A percentile compares a stretch with the other conserved stretches of the same genome.
These are phyloP conservation scores for Cephus nigrinus DNA, from an alignment of 2,888 invertebrate species.

Conservation along the genomic window DNA sequence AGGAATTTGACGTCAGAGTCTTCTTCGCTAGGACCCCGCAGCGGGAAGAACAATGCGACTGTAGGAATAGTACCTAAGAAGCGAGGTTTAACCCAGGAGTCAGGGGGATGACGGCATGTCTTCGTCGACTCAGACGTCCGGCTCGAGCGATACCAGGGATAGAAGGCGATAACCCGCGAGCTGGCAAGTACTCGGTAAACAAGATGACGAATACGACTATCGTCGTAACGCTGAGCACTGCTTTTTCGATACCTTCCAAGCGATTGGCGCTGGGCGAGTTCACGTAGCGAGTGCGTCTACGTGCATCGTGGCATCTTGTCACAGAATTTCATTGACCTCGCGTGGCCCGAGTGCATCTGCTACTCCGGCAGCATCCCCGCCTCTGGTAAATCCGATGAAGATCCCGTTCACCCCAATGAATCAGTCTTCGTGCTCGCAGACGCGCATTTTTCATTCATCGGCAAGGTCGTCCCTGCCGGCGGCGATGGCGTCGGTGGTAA, in stretches of 20 bases:
- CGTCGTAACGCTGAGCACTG: not conserved
- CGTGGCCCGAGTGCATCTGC: not conserved
- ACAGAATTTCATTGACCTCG: not conserved
- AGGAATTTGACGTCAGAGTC: not conserved
- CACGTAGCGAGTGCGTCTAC: not conserved
- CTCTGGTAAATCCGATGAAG: not conserved
- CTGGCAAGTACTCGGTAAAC: not conserved
- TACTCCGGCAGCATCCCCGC: not conserved
- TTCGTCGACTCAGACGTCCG: not conserved
- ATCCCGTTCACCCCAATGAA: not conserved
- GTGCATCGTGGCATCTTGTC: not conserved
- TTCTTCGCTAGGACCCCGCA: not conserved
- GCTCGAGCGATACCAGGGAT: not conserved
- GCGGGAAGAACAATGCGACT: not conserved
- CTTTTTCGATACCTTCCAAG: not conserved
- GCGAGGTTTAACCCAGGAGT: not conserved
- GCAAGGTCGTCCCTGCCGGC: not conserved
- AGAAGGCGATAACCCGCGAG: not conserved
- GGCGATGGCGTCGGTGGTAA: too few relatives aligned
- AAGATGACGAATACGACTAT: not conserved
- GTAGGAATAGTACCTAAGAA: not conserved
- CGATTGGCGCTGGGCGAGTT: not conserved
- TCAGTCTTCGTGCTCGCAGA: not conserved
- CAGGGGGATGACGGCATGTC: not conserved
- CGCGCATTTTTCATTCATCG: not conserved